Base-by-base conservation (phyloP, 2,888 invertebrate species). In the Opisthograptis luteolata region DNA sequence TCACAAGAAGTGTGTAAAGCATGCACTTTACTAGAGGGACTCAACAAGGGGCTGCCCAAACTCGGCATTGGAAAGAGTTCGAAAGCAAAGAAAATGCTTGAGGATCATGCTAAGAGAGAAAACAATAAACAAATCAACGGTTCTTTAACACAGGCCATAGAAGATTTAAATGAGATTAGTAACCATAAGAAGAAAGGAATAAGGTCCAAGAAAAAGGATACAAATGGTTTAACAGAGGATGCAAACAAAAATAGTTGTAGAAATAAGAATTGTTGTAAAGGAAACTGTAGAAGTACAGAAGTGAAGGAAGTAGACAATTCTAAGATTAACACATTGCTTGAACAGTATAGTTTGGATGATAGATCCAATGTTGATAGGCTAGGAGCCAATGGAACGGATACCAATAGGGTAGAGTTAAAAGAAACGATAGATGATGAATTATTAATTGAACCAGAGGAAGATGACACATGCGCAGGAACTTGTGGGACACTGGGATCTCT, bases 1-100 rank as follows among this genome's bases (percentile, higher is more conserved):
- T 99, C 99, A 55, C 98, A 99, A 77, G 93, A 94, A 66, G 93
- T 99, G 2, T 99, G 99, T 81, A 99, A 99, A 81, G 99, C 99
- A 0, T 99, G 99, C 80, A 94, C 98, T 0, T 91, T 99, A 47
- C 87, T 99, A 2, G 98, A 99, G 88, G 99, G 99, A 0, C 91
- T 99, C 1, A 99, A 99, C 82, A 93, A 95, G 84, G 99, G 99
- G 1, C 83, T 97, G 34, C 98, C 99, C 0, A 95, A 94, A 79
- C 91, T 98, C 34, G 98, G 97, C n/a, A 95, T 98, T 20, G 96
- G 97, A 1, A 97, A 97, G 81, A 95, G 95, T 44, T 96, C 95
- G n/a, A 95, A 95, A 77, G 94, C 94, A 0, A 94, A 94, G 62
- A 92, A 91, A 64, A 92, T 94, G 89, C 83, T 94, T 24, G 92